Percentiles rank a stretch among this genome's conserved stretches.
Conservation (phyloP, 2,113 vertebrate species). For the Synodontis membranacea region DNA sequence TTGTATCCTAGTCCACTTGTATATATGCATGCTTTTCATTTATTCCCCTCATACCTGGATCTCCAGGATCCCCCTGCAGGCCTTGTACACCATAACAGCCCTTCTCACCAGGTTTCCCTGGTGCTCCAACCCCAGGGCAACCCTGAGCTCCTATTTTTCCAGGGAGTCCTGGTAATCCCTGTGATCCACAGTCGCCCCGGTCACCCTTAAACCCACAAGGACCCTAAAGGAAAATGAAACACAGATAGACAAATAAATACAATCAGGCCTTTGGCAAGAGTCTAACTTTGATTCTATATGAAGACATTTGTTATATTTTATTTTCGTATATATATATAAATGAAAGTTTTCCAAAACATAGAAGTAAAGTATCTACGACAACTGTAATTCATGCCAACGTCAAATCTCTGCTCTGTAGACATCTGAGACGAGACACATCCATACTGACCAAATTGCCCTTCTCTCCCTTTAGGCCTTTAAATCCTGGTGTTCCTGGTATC, state of each 20-base stretch:
- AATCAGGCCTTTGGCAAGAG: not conserved
- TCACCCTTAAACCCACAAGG: conserved; percentile 63
- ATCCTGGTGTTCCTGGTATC: conserved; percentile 46
- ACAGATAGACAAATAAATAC: not conserved
- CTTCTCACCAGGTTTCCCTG: conserved; percentile 62
- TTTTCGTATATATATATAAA: too few species aligned
- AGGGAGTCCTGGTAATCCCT: conserved; percentile 57
- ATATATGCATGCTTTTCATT: not conserved
- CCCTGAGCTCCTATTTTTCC: conserved; percentile 66
- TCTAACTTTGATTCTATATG: not conserved
- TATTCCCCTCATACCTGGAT: conserved; percentile 59
- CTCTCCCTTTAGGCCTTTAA: conserved; percentile 55
- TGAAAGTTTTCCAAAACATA: not conserved
- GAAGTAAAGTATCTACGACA: not conserved
- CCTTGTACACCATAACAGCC: conserved; percentile 65
- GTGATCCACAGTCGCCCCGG: conserved; percentile 46
- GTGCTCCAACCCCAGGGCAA: conserved; percentile 55
- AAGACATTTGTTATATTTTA: too few species aligned
- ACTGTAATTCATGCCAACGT: not conserved
- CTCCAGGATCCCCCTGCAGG: conserved; percentile 61
- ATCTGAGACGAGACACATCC: not conserved
- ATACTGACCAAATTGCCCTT: conserved; percentile 67
- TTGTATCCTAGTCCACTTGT: not conserved
- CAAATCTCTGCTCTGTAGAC: not conserved
- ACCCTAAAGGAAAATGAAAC: conserved; percentile 56